phyloP scores from a whole-genome alignment of 2,113 vertebrate genomes.

The Mustela nigripes region DNA sequence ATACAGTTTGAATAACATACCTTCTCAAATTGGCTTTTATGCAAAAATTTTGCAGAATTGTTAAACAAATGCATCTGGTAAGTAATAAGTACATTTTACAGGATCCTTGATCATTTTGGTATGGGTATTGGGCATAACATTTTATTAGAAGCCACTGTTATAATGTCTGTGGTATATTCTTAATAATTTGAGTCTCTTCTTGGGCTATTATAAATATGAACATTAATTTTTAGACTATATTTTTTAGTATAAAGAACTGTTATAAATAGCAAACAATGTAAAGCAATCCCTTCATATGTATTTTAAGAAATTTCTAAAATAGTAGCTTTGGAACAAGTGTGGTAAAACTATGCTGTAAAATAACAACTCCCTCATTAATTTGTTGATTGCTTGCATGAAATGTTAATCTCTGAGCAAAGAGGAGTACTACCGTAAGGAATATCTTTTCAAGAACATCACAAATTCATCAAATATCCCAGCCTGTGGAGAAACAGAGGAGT shows the following conservation, averaged over 20 bases:
- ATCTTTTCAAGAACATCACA: not conserved
- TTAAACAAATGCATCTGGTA: not conserved
- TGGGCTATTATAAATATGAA: not conserved
- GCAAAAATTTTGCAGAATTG: not conserved
- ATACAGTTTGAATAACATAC: not conserved
- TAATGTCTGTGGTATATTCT: not conserved
- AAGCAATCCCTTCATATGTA: not conserved
- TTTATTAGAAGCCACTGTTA: not conserved
- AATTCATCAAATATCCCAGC: not conserved
- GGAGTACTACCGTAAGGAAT: not conserved
- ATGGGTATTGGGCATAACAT: not conserved
- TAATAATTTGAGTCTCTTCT: not conserved
- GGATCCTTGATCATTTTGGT: not conserved
- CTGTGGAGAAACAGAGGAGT: not conserved
- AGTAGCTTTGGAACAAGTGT: not conserved
- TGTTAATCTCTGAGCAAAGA: not conserved
- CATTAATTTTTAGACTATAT: not conserved
- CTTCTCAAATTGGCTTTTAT: not conserved
- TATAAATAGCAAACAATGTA: not conserved
- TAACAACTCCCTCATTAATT: not conserved
- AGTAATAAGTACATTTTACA: not conserved
- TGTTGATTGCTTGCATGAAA: not conserved
- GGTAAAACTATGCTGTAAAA: not conserved
- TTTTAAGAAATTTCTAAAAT: not conserved
- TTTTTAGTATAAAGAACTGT: not conserved